Conservation (phyloP, 2,888 invertebrate genomes). For the Nineta flava region DNA sequence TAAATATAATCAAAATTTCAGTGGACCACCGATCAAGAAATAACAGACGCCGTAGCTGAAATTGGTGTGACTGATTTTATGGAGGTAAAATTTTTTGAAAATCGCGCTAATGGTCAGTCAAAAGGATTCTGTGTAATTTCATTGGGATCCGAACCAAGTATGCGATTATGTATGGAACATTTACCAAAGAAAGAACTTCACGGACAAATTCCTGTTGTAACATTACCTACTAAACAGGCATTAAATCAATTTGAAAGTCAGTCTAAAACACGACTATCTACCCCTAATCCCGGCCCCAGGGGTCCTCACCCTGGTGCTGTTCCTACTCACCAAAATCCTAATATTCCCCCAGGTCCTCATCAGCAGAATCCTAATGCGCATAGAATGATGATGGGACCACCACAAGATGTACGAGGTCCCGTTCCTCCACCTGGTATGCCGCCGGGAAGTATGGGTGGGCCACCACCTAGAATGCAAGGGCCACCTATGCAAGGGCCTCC, state of each 20-base stretch:
- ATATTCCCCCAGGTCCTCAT: slow-evolving; percentile 34
- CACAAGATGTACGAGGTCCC: slow-evolving; percentile 25
- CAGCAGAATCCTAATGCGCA: slow-evolving; percentile 35
- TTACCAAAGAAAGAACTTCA: slow-evolving; percentile 91
- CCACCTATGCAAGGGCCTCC: slow-evolving; percentile 39
- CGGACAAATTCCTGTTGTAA: slow-evolving; percentile 88
- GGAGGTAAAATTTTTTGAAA: slow-evolving; percentile 99
- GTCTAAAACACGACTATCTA: slow-evolving; percentile 75
- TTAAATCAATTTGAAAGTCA: slow-evolving; percentile 79
- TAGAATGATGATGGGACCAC: slow-evolving; percentile 28
- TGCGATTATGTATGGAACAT: slow-evolving; percentile 80
- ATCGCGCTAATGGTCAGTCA: slow-evolving; percentile 94
- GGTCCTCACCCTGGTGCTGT: slow-evolving; percentile 43
- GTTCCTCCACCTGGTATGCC: slow-evolving; percentile 33
- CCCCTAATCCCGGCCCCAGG: slow-evolving; percentile 46
- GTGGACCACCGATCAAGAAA: slow-evolving; percentile 98
- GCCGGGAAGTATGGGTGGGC: slow-evolving; percentile 24
- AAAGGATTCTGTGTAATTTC: slow-evolving; percentile 97
- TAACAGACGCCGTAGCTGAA: slow-evolving; percentile 75
- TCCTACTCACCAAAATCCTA: slow-evolving; percentile 26
- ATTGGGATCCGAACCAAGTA: slow-evolving; percentile 81
- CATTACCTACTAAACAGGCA: slow-evolving; percentile 85
- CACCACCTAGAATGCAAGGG: slow-evolving; percentile 34
- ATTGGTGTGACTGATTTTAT: slow-evolving; percentile 86
- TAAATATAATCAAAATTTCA: slow-evolving; percentile 29